These are phyloP conservation scores for Acleris holmiana DNA, from an alignment of 2,888 invertebrate genomes.

Conservation along the genomic window DNA sequence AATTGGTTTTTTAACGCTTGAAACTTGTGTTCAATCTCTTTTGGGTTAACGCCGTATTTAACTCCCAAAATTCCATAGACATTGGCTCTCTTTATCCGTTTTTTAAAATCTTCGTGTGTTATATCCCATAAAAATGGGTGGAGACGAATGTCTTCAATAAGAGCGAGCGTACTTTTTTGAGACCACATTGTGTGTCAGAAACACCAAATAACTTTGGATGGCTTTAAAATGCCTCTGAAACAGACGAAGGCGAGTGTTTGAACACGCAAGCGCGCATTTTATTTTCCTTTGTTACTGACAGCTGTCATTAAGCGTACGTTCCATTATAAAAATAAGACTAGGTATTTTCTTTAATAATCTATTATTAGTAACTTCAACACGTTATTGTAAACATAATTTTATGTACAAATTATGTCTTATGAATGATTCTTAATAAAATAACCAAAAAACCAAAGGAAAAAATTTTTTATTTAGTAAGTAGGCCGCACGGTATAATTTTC, in stretches of 20 bases:
- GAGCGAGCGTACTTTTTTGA: slow-evolving; percentile 34
- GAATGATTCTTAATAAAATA: no score
- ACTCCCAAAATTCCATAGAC: slow-evolving; percentile 17
- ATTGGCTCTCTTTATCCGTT: slow-evolving; percentile 3
- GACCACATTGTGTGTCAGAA: slow-evolving; percentile 28
- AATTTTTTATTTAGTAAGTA: no score
- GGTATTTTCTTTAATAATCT: no score
- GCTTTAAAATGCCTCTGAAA: slow-evolving; percentile 24
- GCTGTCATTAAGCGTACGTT: not conserved
- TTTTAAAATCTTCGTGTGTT: slow-evolving; percentile 19
- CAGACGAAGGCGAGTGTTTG: not conserved
- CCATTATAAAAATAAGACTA: no score
- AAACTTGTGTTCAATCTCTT: slow-evolving; percentile 31
- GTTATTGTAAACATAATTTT: no score
- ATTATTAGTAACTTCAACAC: no score
- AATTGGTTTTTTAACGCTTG: slow-evolving; percentile 34
- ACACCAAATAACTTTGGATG: slow-evolving; percentile 15
- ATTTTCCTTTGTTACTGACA: not conserved
- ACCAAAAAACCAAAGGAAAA: no score
- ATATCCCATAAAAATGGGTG: slow-evolving; percentile 30
- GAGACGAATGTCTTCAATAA: slow-evolving; percentile 35
- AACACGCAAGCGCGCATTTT: not conserved
- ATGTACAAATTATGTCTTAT: no score
- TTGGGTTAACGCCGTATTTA: slow-evolving; percentile 26
- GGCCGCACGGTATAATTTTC: no score